Evolutionary conservation across 2,888 invertebrate genomes (phyloP).

Genomic region (Pantelozetes paolii): DNA sequence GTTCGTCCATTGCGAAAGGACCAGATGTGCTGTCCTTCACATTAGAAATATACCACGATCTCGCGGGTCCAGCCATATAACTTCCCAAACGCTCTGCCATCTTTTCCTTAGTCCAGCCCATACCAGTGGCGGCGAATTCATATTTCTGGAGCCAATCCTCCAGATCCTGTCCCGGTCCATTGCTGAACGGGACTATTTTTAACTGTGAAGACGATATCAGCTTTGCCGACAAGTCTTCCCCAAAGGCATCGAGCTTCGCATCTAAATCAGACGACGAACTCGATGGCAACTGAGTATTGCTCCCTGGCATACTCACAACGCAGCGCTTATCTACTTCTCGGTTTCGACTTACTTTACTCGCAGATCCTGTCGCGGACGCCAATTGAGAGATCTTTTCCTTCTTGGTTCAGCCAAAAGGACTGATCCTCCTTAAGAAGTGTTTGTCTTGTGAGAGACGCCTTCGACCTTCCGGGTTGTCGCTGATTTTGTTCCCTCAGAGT

Average conservation of each 20-base stretch:
- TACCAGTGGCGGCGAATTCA: background rate
- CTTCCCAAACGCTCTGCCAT: background rate
- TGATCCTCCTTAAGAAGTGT: no score
- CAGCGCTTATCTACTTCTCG: background rate
- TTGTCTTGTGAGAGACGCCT: no score
- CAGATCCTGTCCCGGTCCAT: background rate
- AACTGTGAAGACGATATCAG: background rate
- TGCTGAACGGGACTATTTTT: background rate
- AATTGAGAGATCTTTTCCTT: no score
- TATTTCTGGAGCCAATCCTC: background rate
- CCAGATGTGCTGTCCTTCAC: background rate
- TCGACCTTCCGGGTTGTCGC: no score
- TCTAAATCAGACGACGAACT: no score
- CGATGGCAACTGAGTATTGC: no score
- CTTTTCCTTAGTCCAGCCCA: background rate
- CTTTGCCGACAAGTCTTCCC: background rate
- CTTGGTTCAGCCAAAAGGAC: no score
- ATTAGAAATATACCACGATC: background rate
- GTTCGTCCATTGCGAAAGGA: background rate
- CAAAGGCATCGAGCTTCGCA: background rate
- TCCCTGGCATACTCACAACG: background rate
- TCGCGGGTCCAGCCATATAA: background rate
- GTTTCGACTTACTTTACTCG: background rate
- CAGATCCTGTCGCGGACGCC: constrained; percentile 30
- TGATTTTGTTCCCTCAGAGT: no score